phyloP scores from a whole-genome alignment of 2,113 vertebrate genomes.

The Pristiophorus japonicus region DNA sequence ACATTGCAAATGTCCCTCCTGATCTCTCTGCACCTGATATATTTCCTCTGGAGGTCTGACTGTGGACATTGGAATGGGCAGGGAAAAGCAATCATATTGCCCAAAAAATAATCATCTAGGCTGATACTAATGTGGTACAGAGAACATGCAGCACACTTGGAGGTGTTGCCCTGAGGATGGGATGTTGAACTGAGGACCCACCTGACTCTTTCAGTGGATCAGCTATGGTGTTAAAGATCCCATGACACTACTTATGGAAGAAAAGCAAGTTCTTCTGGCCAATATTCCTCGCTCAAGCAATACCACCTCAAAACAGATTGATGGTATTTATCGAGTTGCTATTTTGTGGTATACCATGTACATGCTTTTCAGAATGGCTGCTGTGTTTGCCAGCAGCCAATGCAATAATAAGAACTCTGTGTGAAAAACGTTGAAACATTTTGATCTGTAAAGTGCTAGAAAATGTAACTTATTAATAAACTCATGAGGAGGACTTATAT shows the following conservation, averaged over 20 bases:
- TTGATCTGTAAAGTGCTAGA: not conserved
- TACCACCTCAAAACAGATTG: not conserved
- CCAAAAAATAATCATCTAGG: not conserved
- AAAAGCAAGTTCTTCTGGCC: not conserved
- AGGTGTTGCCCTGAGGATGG: not conserved
- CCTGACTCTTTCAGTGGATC: not conserved
- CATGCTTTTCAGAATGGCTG: not conserved
- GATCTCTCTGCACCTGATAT: not conserved
- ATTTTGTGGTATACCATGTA: not conserved
- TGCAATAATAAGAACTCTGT: not conserved
- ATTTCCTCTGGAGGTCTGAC: not conserved
- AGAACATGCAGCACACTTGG: not conserved
- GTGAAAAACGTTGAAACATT: not conserved
- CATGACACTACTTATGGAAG: not conserved
- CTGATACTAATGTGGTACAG: not conserved
- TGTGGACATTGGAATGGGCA: not conserved
- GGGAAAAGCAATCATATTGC: not conserved
- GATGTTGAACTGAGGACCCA: not conserved
- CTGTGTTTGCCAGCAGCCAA: not conserved
- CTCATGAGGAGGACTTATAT: not conserved
- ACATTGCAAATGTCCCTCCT: not conserved
- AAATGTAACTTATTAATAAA: not conserved
- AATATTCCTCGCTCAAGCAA: not conserved
- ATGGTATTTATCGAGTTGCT: not conserved
- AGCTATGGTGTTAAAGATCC: not conserved